phyloP scores from a whole-genome alignment of 2,113 vertebrate genomes.

The Falco punctatus region DNA sequence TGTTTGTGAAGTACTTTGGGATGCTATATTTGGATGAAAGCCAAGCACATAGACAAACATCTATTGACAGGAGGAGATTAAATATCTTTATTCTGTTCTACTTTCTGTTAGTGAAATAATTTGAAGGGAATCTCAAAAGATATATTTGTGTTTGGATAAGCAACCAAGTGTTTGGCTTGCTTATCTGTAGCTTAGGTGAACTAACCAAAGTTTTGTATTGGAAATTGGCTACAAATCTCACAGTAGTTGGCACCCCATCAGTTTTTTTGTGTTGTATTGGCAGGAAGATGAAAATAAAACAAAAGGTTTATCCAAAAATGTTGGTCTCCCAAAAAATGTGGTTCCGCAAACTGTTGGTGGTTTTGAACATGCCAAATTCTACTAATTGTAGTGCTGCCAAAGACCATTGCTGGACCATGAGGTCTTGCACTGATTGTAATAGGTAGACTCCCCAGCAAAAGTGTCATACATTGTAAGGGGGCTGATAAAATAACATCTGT shows the following conservation, averaged over 20 bases:
- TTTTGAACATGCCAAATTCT: background rate
- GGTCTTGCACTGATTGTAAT: background rate
- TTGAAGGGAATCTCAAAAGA: background rate
- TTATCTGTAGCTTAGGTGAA: background rate
- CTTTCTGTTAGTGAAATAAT: background rate
- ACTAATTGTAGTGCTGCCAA: background rate
- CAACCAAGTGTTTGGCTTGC: background rate
- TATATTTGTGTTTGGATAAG: background rate
- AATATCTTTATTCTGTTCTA: background rate
- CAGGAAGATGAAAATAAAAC: background rate
- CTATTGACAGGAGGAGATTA: background rate
- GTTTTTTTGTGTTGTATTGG: background rate
- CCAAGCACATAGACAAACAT: background rate
- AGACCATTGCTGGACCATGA: background rate
- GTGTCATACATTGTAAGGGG: fast-evolving
- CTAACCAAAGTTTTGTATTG: background rate
- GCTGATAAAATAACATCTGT: background rate
- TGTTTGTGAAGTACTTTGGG: background rate
- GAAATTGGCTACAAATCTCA: background rate
- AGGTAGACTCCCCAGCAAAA: background rate
- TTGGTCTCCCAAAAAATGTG: background rate
- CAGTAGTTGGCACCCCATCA: background rate
- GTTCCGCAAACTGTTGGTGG: background rate
- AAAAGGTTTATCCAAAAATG: background rate
- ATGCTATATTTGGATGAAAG: background rate